Conservation (phyloP, 35 echinoderm and acorn worm genomes). For the Nesometra sesokonis region DNA sequence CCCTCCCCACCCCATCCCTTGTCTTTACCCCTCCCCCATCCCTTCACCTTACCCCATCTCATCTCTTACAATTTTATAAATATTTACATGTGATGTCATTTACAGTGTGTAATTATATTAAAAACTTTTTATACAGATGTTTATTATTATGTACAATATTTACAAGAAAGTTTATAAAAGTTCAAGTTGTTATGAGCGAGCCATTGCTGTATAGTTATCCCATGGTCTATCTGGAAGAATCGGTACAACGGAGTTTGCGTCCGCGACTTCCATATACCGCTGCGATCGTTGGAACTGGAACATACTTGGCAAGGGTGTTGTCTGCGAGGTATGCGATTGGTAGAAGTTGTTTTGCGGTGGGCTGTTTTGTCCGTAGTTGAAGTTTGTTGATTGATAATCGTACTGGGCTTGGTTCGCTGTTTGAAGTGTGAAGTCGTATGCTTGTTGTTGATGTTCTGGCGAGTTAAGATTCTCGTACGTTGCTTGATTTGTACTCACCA, state of each 20-base stretch:
- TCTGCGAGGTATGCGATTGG: slow-evolving; percentile 12
- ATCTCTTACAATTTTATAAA: not conserved
- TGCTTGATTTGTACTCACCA: not conserved
- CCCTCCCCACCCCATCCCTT: not conserved
- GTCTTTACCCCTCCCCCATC: not conserved
- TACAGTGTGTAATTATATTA: not conserved
- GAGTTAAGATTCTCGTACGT: not conserved
- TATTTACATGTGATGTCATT: not conserved
- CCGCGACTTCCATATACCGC: slow-evolving; percentile 36
- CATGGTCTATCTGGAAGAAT: slow-evolving; percentile 51
- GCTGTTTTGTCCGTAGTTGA: slow-evolving; percentile 1
- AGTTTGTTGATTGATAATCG: not conserved
- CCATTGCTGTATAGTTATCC: slow-evolving; percentile 54
- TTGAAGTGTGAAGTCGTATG: slow-evolving; percentile 8
- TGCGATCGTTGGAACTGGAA: slow-evolving; percentile 33
- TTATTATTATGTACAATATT: not conserved
- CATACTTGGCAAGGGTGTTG: slow-evolving; percentile 15
- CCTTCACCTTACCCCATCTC: not conserved
- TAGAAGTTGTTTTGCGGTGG: slow-evolving; percentile 1
- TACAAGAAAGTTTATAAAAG: not conserved
- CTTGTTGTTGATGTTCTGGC: not conserved
- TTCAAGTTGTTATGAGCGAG: slow-evolving; percentile 13
- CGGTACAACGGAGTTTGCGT: slow-evolving; percentile 32
- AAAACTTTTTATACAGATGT: not conserved
- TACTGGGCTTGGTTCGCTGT: not conserved